Conservation (phyloP, 2,888 invertebrate genomes). For the Anticlea derivata region DNA sequence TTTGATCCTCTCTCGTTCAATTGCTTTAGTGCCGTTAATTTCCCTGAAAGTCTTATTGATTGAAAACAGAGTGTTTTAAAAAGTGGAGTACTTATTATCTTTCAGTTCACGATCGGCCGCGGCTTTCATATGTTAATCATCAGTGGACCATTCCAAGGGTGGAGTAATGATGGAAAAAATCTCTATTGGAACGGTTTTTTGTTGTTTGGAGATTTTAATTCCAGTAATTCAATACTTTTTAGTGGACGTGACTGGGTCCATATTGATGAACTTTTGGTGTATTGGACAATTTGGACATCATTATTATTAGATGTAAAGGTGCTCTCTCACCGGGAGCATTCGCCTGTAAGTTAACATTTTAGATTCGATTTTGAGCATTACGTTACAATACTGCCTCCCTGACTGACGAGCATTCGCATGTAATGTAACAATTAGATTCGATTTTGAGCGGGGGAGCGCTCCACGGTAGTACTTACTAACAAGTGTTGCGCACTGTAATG, state of each 20-base stretch:
- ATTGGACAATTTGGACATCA: no score
- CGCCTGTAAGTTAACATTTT: no score
- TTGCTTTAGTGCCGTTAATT: neutral
- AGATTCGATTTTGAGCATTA: no score
- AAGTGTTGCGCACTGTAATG: no score
- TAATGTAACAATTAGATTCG: no score
- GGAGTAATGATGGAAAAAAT: constrained; percentile 5
- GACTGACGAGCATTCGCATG: no score
- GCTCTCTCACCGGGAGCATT: no score
- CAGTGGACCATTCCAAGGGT: constrained; percentile 12
- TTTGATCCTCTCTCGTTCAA: neutral
- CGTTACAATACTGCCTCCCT: no score
- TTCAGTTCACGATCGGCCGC: constrained; percentile 19
- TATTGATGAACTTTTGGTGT: neutral
- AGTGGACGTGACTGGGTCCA: neutral
- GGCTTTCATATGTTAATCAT: constrained; percentile 27
- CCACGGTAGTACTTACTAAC: no score
- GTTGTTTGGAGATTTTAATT: neutral
- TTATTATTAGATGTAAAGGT: no score
- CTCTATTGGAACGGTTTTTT: neutral
- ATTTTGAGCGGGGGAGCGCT: no score
- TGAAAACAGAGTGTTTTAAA: constrained; percentile 8
- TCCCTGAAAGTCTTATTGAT: neutral
- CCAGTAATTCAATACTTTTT: neutral
- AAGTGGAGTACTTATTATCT: constrained; percentile 7